phyloP scores from a whole-genome alignment of 2,113 vertebrate genomes.

The Tyto alba region DNA sequence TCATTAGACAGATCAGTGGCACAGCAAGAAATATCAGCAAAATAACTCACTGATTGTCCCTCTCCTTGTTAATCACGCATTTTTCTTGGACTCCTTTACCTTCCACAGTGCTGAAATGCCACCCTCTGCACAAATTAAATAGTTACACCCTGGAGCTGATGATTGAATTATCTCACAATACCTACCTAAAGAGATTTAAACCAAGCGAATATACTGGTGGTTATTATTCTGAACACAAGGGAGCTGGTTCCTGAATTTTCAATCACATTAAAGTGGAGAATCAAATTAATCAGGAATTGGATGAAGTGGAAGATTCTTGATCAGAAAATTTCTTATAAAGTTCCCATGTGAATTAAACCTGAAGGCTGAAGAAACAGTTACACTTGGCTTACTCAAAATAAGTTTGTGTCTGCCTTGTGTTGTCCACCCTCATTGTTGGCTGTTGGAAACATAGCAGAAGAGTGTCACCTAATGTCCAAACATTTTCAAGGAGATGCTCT shows the following conservation, averaged over 20 bases:
- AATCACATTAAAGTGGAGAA: not conserved
- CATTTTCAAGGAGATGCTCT: not conserved
- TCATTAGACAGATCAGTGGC: not conserved
- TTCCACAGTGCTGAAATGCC: not conserved
- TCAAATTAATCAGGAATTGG: constrained; percentile 13
- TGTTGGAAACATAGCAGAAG: not conserved
- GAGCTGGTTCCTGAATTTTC: not conserved
- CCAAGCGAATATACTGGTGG: not conserved
- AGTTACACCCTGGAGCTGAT: not conserved
- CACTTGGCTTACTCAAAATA: not conserved
- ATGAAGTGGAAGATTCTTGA: not conserved
- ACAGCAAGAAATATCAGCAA: not conserved
- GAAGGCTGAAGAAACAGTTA: not conserved
- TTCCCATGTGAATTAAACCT: not conserved
- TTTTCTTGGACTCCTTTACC: not conserved
- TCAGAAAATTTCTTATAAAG: not conserved
- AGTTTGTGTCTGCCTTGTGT: not conserved
- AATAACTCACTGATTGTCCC: not conserved
- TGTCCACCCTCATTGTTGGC: not conserved
- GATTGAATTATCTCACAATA: not conserved
- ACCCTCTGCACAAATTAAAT: not conserved
- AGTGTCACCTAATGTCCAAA: constrained; percentile 51
- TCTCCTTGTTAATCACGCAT: not conserved
- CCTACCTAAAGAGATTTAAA: not conserved
- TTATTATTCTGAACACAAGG: not conserved